Conservation (phyloP, 2,888 invertebrate genomes). For the Steinernema carpocapsae region DNA sequence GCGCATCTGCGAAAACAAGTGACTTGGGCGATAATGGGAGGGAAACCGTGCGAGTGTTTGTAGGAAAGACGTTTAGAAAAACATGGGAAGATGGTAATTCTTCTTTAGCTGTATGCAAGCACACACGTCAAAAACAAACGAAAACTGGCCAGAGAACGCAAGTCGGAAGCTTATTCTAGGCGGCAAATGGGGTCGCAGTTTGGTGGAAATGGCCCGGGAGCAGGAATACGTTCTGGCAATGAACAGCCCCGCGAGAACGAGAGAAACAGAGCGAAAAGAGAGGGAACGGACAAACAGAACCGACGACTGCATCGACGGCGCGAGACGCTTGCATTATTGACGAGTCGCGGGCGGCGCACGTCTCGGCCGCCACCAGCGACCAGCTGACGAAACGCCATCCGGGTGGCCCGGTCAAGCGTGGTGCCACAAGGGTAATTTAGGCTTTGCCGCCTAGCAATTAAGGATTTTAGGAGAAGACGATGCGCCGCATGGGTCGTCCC, state of each 20-base stretch:
- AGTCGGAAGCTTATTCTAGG: constrained; percentile 13
- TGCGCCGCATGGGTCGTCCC: no score
- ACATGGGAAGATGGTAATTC: not conserved
- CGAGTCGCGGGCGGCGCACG: constrained; percentile 19
- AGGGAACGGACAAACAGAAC: constrained; percentile 27
- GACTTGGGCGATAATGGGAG: no score
- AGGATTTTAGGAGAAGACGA: no score
- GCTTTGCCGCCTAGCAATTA: no score
- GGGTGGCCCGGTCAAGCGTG: constrained; percentile 29
- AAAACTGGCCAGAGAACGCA: not conserved
- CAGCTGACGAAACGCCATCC: constrained; percentile 26
- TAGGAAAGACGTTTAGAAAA: not conserved
- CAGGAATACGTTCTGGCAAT: constrained; percentile 27
- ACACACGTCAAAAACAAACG: not conserved
- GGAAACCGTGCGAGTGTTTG: not conserved
- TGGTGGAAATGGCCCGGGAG: constrained; percentile 35
- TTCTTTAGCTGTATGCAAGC: no score
- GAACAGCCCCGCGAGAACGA: not conserved
- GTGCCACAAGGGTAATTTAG: no score
- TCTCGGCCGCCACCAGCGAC: constrained; percentile 23
- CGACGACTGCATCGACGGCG: constrained; percentile 31
- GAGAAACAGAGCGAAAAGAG: constrained; percentile 27
- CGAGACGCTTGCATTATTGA: constrained; percentile 33
- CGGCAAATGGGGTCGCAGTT: constrained; percentile 33
- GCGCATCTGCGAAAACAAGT: no score